A percentile compares a stretch with the other conserved stretches of the same genome.
These are phyloP conservation scores for Tetraneura akinire DNA, from an alignment of 1,140 invertebrate species.

Conservation along the genomic window DNA sequence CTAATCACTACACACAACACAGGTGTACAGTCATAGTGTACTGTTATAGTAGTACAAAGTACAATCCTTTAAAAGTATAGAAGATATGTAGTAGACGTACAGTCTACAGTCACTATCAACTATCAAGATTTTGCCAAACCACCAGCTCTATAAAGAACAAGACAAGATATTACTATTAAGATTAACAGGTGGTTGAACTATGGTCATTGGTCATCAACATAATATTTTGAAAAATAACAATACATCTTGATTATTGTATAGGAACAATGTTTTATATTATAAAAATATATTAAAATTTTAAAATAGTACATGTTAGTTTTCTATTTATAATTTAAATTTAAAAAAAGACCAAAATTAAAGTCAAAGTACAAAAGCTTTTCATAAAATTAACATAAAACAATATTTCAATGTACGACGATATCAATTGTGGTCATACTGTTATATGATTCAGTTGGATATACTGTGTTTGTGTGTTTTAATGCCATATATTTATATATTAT, in stretches of 20 bases:
- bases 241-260: too few relatives aligned
- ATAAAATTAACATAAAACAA: too few relatives aligned
- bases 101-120: neutral
- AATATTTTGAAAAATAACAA: too few relatives aligned
- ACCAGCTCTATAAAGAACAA: neutral
- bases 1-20: too few relatives aligned
- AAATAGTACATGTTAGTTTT: neutral
- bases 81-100: neutral
- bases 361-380: neutral
- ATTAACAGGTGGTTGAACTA: conserved; percentile 45
- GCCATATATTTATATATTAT: too few relatives aligned
- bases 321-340: neutral
- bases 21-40: too few relatives aligned
- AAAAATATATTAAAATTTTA: neutral
- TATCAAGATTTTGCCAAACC: neutral
- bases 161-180: conserved; percentile 20
- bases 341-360: neutral
- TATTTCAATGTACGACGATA: neutral
- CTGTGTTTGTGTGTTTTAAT: neutral
- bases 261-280: neutral
- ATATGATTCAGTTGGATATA: neutral
- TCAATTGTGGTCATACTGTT: neutral
- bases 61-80: too few relatives aligned
- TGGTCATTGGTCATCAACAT: too few relatives aligned
- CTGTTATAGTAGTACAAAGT: too few relatives aligned